phyloP scores from a whole-genome alignment of 2,113 vertebrate species.

The Furnarius figulus region DNA sequence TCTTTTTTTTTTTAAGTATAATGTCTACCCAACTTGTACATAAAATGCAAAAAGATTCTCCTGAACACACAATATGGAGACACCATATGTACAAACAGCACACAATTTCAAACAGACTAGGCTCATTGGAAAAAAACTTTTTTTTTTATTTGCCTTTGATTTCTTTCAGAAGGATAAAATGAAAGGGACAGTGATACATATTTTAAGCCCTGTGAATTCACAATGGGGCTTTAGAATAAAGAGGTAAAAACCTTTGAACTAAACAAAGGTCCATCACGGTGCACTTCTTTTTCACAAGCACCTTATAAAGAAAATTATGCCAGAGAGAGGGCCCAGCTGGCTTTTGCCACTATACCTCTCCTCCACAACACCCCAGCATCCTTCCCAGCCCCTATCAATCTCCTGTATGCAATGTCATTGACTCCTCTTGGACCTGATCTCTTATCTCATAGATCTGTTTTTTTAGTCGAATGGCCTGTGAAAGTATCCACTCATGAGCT shows the following conservation, averaged over 20 bases:
- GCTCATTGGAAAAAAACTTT: conserved; percentile 71
- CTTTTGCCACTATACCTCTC: conserved; percentile 76
- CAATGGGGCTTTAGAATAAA: conserved; percentile 97
- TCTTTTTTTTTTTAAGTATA: background rate
- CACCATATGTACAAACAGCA: conserved; percentile 79
- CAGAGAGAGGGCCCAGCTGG: conserved; percentile 77
- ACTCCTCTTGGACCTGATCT: conserved; percentile 75
- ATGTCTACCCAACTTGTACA: conserved; percentile 31
- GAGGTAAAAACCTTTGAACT: conserved; percentile 97
- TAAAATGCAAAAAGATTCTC: conserved; percentile 59
- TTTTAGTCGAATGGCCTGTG: conserved; percentile 74
- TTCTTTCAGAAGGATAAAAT: conserved; percentile 91
- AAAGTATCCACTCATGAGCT: conserved; percentile 78
- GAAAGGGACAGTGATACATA: conserved; percentile 99
- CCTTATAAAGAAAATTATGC: conserved; percentile 83
- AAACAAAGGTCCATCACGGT: conserved; percentile 92
- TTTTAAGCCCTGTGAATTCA: conserved; percentile 95
- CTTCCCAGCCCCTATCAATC: conserved; percentile 77
- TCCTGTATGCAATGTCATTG: conserved; percentile 60
- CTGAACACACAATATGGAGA: conserved; percentile 76
- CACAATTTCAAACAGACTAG: conserved; percentile 87
- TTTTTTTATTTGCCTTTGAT: conserved; percentile 87
- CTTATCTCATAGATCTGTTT: conserved; percentile 73
- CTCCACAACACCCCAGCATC: conserved; percentile 77
- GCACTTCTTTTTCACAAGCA: conserved; percentile 84